These are phyloP conservation scores for Tetragnatha montana DNA, from an alignment of 2,888 invertebrate species.

Conservation along the genomic window DNA sequence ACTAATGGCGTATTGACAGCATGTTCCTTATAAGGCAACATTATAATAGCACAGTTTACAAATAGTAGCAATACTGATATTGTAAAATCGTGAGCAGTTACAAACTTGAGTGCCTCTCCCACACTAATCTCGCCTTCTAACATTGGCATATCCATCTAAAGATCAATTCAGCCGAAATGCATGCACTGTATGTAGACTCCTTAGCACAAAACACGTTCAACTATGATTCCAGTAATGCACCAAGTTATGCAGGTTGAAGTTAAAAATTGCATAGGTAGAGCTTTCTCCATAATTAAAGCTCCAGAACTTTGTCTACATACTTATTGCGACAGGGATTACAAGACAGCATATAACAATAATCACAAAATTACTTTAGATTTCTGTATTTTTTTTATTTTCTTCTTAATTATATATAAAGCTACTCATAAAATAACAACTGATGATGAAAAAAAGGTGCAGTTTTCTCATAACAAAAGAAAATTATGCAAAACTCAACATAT, in stretches of 20 bases:
- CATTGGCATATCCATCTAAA: conserved; percentile 44
- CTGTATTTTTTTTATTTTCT: conserved; percentile 52
- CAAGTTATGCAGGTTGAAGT: conserved; percentile 68
- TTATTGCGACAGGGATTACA: conserved; percentile 67
- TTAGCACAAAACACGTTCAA: conserved; percentile 47
- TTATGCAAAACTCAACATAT: conserved; percentile 65
- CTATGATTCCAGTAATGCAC: conserved; percentile 57
- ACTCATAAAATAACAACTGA: conserved; percentile 64
- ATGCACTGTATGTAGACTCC: conserved; percentile 38
- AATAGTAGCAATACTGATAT: conserved; percentile 71
- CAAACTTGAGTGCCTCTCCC: conserved; percentile 63
- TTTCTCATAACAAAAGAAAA: conserved; percentile 64
- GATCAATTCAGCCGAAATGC: conserved; percentile 33
- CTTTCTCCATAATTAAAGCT: conserved; percentile 43
- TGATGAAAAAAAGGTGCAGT: conserved; percentile 54
- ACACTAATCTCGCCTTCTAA: conserved; percentile 49
- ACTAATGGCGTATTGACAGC: conserved; percentile 69
- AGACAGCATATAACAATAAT: conserved; percentile 68
- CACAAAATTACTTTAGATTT: conserved; percentile 55
- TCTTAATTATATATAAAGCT: conserved; percentile 61
- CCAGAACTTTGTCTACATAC: conserved; percentile 65
- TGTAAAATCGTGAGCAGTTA: conserved; percentile 71
- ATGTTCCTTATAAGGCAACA: conserved; percentile 71
- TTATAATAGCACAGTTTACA: conserved; percentile 70
- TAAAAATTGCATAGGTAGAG: conserved; percentile 68